phyloP scores from a whole-genome alignment of 2,113 vertebrate genomes.

The Nannospalax galili region DNA sequence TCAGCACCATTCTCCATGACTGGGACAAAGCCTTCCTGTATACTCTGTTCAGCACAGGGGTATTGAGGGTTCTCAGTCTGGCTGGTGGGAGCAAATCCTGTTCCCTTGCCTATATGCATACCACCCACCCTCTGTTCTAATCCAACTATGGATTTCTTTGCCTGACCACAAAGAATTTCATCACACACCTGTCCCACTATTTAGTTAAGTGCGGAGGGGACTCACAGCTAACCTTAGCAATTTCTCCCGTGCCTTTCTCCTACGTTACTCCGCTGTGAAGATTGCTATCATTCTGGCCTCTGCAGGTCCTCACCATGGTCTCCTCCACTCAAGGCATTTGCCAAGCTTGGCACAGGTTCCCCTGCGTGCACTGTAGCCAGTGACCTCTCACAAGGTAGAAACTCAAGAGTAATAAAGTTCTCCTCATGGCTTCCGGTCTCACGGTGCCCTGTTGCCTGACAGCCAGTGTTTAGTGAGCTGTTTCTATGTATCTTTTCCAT shows the following conservation, averaged over 20 bases:
- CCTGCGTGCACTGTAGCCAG: not conserved
- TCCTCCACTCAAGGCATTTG: not conserved
- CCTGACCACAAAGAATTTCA: not conserved
- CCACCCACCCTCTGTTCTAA: not conserved
- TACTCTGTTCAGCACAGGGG: too few species aligned
- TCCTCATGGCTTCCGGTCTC: not conserved
- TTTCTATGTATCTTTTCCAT: not conserved
- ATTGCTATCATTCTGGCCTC: not conserved
- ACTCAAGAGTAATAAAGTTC: fast-evolving
- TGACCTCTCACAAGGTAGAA: not conserved
- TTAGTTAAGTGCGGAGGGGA: not conserved
- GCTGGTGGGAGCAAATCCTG: too few species aligned
- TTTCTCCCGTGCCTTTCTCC: not conserved
- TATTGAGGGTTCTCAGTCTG: too few species aligned
- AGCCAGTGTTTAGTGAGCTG: not conserved
- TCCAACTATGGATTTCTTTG: not conserved
- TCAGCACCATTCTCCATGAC: not conserved
- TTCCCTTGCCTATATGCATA: not conserved
- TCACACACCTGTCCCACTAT: too few species aligned
- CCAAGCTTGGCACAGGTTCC: not conserved
- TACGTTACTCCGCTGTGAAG: not conserved
- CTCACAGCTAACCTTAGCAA: too few species aligned
- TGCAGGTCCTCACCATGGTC: not conserved
- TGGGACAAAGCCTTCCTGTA: not conserved
- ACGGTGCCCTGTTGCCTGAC: too few species aligned